Base-by-base conservation (phyloP, 2,888 invertebrate species). In the Drosophila anomelani region DNA sequence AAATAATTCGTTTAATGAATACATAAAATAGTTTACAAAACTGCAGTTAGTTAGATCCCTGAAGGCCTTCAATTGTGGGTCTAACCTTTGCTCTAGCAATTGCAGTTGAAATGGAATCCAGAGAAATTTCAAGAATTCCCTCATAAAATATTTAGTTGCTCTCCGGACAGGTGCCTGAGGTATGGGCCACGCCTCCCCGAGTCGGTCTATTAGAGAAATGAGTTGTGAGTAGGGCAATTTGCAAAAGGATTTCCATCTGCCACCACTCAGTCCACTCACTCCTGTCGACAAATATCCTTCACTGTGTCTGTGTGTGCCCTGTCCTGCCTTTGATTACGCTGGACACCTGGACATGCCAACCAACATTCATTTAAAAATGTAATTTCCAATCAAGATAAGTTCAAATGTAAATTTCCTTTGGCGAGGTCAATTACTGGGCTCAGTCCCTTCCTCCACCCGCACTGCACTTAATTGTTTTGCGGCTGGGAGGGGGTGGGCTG, bases 301-400 rank as follows among this genome's bases (percentile, higher is more conserved):
- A 46, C 29, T 29, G 36, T n/a, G 67, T 64, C 20, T 32, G 68
- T 53, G 53, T 53, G 47, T 29, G 47, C n/a, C 34, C 51, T 36
- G 51, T 20, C 51, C 51, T 62, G 70, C 53, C 75, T 77, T 75
- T 79, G 80, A 82, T 82, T 82, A 73, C 68, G 43, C 53, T 53
- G 73, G 54, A 56, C 70, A 61, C 59, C 63, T 71, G 70, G 49
- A 76, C 85, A 78, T 68, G 76, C 75, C 75, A 69, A 53, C 74
- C 75, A 69, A 57, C 76, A 68, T 67, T 64, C 77, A 71, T 73
- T 64, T 72, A 66, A 75, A 73, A 81, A 79, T 76, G 69, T 75
- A 77, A 72, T 76, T 78, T 78, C 74, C 76, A 78, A 81, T 83
- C 76, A 77, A 78, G 85, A 83, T 85, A 77, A 81, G 80, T 79